Base-by-base conservation (phyloP, 1,140 invertebrate species). In the Polyergus mexicanus region DNA sequence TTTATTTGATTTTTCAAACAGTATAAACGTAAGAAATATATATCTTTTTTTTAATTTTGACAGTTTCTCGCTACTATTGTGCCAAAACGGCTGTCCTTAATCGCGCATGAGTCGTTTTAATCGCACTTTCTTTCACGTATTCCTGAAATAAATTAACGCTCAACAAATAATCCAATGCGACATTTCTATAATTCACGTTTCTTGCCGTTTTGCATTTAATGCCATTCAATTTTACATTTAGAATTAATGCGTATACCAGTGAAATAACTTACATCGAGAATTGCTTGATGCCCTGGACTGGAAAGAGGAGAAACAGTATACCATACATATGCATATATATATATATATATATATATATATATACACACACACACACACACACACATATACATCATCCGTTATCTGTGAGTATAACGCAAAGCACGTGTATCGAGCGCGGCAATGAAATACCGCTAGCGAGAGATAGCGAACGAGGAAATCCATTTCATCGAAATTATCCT, bases 401-500 rank as follows among this genome's bases (percentile, higher is more conserved):
- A 83, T 83, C 78, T 83, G 47, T 19, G 54, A 74, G 78, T 56
- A 81, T 60, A 51, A 72, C 78, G 68, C 16, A 38, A 60, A 81
- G 78, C 78, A 83, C 69, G 78, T 83, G 78, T 83, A 83, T 83
- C 78, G 76, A 80, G 44, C 76, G 54, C 54, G 28, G 35, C 54
- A 74, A 83, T 83, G 78, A 83, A 83, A 83, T 83, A 83, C 56
- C 25, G 56, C 38, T 32, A 28, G 25, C 54, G 41, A 35, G 66
- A 71, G 78, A 74, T 83, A 83, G 68, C 54, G 19, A 83, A 74
- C 69, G 68, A 83, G 78, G 78, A 83, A 83, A 83, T 83, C 78
- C 72, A 83, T 72, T 74, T 69, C 68, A 58, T 74, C 71, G 78
- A 83, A 83, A 83, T 83, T 83, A 83, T 83, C n/a, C 68, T 72